These are phyloP conservation scores for Aphelenchoides besseyi DNA, from an alignment of 1,140 invertebrate genomes.

Conservation along the genomic window DNA sequence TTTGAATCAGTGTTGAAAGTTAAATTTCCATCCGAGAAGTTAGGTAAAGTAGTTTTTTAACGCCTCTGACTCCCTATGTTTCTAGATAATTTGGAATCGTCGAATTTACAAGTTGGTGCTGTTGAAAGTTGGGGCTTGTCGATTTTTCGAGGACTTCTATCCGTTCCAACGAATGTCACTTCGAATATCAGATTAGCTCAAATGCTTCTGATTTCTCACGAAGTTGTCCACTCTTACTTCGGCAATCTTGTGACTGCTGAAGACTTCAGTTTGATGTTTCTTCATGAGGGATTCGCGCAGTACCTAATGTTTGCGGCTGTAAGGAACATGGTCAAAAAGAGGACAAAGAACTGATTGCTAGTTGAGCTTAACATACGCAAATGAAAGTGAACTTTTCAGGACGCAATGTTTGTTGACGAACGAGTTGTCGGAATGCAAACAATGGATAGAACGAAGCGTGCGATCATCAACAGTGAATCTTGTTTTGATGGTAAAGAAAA, in stretches of 20 bases:
- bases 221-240: not conserved
- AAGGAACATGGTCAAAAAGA: not conserved
- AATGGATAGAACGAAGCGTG: not conserved
- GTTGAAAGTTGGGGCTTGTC: not conserved
- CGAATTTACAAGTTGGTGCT: not conserved
- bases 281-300: not conserved
- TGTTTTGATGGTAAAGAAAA: constrained; percentile 2
- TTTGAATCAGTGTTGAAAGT: not conserved
- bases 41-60: not conserved
- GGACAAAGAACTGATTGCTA: not conserved
- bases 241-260: not conserved
- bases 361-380: not conserved
- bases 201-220: constrained; percentile 3
- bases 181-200: not conserved
- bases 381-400: not conserved
- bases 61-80: not conserved
- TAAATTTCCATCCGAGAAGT: constrained; percentile 8
- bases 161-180: not conserved
- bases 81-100: constrained; percentile 6
- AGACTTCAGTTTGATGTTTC: not conserved
- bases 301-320: not conserved
- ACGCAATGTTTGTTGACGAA: not conserved
- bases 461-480: not conserved
- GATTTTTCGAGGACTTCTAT: not conserved
- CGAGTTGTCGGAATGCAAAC: not conserved